Evolutionary conservation across 2,113 vertebrate species (phyloP).

Genomic region (Octodon degus): DNA sequence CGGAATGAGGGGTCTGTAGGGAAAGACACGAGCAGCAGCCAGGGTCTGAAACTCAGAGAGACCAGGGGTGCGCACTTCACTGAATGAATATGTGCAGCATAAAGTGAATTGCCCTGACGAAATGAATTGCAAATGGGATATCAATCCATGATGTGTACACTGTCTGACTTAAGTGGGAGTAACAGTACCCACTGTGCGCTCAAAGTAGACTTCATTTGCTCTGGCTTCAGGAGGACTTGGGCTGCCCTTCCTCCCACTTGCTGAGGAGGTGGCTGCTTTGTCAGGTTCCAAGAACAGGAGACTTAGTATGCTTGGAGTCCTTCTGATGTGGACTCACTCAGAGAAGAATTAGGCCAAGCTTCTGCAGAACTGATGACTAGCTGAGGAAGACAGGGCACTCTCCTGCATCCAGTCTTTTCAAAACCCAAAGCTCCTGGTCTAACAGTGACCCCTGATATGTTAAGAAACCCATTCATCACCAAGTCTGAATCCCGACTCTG

Average conservation of each 20-base stretch:
- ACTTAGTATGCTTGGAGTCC: neutral
- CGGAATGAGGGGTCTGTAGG: too few relatives aligned
- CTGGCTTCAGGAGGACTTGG: neutral
- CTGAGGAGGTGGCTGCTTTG: neutral
- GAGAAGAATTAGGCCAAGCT: neutral
- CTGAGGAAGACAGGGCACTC: neutral
- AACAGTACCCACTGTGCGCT: neutral
- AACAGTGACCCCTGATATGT: neutral
- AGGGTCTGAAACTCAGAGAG: neutral
- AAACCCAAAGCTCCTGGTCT: neutral
- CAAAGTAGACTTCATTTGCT: neutral
- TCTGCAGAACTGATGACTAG: too few relatives aligned
- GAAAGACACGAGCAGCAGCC: too few relatives aligned
- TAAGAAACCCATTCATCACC: neutral
- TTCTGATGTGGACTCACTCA: neutral
- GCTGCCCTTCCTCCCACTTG: neutral
- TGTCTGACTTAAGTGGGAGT: neutral
- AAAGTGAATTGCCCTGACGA: neutral
- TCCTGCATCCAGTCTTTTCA: too few relatives aligned
- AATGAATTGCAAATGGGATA: neutral
- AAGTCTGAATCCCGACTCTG: neutral
- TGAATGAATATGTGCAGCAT: neutral
- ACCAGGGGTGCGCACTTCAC: neutral
- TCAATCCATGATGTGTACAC: too few relatives aligned
- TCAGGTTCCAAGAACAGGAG: neutral